Conservation (phyloP, 2,113 vertebrate species). For the Zapornia atra region DNA sequence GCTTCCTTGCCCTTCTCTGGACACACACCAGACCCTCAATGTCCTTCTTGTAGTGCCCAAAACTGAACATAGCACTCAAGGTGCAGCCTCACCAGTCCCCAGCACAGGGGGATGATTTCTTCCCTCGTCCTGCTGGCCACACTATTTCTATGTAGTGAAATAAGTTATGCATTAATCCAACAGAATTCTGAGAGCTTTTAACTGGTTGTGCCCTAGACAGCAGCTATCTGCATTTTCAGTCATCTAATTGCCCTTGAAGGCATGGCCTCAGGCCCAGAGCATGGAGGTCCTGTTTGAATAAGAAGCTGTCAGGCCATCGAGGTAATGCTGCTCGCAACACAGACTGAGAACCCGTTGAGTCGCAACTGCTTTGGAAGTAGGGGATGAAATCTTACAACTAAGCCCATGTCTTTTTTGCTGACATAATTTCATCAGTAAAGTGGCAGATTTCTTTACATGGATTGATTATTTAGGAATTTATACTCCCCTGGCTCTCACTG, state of each 20-base stretch:
- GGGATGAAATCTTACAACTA: not conserved
- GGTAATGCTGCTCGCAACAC: not conserved
- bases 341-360: not conserved
- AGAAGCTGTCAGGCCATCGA: not conserved
- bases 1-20: too few species aligned
- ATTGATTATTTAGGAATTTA: not conserved
- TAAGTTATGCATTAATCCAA: not conserved
- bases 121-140: not conserved
- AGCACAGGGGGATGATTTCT: not conserved
- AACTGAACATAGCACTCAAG: too few species aligned
- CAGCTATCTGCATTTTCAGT: not conserved
- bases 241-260: not conserved
- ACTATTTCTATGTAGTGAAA: not conserved
- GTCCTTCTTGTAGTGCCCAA: too few species aligned
- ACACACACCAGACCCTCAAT: too few species aligned
- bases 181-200: not conserved
- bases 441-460: not conserved
- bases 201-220: not conserved
- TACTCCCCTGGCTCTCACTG: not conserved
- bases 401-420: not conserved
- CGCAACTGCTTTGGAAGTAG: not conserved
- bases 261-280: not conserved
- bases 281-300: not conserved
- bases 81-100: too few species aligned
- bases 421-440: not conserved